Conservation (phyloP, 2,113 vertebrate species). For the Empidonax traillii region DNA sequence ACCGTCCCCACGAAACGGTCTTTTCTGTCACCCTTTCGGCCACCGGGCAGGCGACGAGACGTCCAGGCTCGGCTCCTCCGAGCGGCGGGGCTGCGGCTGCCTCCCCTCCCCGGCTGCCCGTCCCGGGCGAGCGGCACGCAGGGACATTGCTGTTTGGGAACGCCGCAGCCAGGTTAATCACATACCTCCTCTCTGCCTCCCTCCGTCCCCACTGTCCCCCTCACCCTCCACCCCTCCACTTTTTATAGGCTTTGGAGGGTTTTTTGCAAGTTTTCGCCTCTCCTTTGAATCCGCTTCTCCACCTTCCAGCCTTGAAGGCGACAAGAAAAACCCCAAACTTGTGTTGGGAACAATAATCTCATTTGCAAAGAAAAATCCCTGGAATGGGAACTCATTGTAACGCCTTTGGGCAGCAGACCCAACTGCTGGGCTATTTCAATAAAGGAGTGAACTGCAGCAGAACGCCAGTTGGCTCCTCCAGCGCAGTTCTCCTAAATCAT, state of each 20-base stretch:
- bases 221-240: not conserved
- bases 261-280: not conserved
- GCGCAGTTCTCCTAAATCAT: slow-evolving; percentile 74
- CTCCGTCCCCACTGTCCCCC: not conserved
- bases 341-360: slow-evolving; percentile 63
- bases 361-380: slow-evolving; percentile 69
- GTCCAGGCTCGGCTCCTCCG: not conserved
- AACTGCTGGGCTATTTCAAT: slow-evolving; percentile 52
- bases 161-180: not conserved
- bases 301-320: slow-evolving; percentile 24
- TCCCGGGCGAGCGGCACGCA: not conserved
- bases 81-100: not conserved
- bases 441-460: slow-evolving; percentile 64
- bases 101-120: not conserved
- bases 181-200: not conserved
- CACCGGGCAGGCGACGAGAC: not conserved
- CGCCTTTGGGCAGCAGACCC: slow-evolving; percentile 53
- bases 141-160: not conserved
- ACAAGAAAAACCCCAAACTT: slow-evolving; percentile 6
- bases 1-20: not conserved
- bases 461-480: slow-evolving; percentile 79
- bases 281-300: not conserved
- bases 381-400: slow-evolving; percentile 76
- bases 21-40: not conserved
- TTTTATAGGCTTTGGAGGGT: not conserved